phyloP scores from a whole-genome alignment of 2,888 invertebrate genomes.

The Ophraella communa region DNA sequence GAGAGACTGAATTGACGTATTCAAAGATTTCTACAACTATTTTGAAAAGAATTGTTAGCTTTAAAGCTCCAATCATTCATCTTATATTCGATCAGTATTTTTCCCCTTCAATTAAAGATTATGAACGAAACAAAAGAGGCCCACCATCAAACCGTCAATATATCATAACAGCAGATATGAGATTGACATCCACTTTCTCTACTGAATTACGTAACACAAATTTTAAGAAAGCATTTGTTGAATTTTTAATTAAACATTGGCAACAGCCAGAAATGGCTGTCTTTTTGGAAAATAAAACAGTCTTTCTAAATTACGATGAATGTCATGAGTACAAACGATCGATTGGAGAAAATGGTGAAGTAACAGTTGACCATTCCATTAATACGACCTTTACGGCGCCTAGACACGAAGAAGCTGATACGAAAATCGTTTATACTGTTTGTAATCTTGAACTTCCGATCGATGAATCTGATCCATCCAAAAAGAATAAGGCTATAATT shows the following conservation, averaged over 20 bases:
- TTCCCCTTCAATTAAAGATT: background rate
- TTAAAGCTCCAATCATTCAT: background rate
- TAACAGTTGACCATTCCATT: too few species aligned
- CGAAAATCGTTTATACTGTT: background rate
- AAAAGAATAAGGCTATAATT: background rate
- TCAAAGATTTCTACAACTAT: background rate
- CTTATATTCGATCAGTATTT: slow-evolving; percentile 3
- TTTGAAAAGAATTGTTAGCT: background rate
- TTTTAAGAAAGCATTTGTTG: background rate
- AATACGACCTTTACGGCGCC: background rate
- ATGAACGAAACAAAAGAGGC: background rate
- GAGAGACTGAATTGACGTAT: too few species aligned
- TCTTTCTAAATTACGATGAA: slow-evolving; percentile 1
- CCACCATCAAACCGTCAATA: slow-evolving; percentile 4
- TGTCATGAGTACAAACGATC: background rate
- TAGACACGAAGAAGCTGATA: slow-evolving; percentile 9
- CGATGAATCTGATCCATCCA: too few species aligned
- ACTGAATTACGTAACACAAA: background rate
- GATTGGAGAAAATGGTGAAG: background rate
- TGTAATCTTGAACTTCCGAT: slow-evolving; percentile 1
- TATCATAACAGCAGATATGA: background rate
- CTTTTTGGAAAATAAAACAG: slow-evolving; percentile 8
- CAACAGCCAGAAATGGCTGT: slow-evolving; percentile 6
- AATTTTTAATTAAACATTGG: slow-evolving; percentile 10
- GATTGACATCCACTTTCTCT: background rate